phyloP scores from a whole-genome alignment of 2,888 invertebrate species.

The Eurois occulta region DNA sequence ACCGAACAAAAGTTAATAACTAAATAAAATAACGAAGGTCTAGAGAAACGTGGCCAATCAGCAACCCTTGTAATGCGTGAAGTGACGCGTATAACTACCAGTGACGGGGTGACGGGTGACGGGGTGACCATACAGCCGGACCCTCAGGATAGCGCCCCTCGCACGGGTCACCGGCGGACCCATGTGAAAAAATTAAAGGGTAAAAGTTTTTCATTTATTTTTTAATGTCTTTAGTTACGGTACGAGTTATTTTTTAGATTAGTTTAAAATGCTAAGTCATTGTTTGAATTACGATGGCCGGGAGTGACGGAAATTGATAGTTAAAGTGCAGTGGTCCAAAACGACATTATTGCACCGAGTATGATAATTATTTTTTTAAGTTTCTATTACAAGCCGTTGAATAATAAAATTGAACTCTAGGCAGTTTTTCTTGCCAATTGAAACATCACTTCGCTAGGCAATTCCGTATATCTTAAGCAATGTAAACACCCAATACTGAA shows the following conservation, averaged over 20 bases:
- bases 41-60: constrained; percentile 68
- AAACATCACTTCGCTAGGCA: constrained; percentile 16
- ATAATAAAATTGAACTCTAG: not conserved
- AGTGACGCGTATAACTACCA: constrained; percentile 71
- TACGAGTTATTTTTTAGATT: constrained; percentile 29
- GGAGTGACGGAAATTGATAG: not conserved
- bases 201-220: constrained; percentile 48
- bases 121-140: constrained; percentile 60
- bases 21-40: constrained; percentile 65
- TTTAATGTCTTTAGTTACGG: constrained; percentile 57
- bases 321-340: constrained; percentile 15
- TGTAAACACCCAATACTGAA: constrained; percentile 59
- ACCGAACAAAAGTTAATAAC: constrained; percentile 61
- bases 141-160: constrained; percentile 64
- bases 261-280: constrained; percentile 41
- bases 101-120: constrained; percentile 68
- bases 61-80: constrained; percentile 71
- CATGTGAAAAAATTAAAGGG: constrained; percentile 63
- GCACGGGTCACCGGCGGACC: constrained; percentile 60
- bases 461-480: constrained; percentile 56
- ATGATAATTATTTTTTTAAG: not conserved
- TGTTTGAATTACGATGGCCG: constrained; percentile 29
- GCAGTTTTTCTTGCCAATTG: not conserved
- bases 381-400: not conserved
- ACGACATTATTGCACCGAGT: not conserved